A percentile compares a stretch with the other conserved stretches of the same genome.
Evolutionary conservation across 2,888 invertebrate species (phyloP).

Genomic region (Eupithecia pulchellata): DNA sequence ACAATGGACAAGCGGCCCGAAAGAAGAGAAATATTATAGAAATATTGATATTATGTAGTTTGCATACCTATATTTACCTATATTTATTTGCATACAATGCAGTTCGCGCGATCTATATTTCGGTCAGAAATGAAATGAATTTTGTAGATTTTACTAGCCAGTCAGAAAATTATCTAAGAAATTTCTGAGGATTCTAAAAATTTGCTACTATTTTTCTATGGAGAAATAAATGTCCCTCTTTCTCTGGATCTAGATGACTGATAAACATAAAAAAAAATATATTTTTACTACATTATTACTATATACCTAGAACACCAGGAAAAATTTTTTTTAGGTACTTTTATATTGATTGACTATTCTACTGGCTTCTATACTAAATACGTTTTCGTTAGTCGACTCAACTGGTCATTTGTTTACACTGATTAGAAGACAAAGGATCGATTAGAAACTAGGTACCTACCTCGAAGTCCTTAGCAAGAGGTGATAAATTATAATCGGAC

Average conservation of each 20-base stretch:
- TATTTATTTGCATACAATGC: no score
- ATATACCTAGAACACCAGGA: no score
- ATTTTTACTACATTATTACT: no score
- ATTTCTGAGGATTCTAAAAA: neutral
- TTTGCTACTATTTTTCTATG: neutral
- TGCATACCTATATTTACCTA: no score
- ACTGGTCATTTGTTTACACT: neutral
- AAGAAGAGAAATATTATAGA: neutral
- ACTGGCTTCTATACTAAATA: neutral
- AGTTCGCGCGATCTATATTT: neutral
- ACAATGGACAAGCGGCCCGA: neutral
- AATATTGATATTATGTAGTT: neutral
- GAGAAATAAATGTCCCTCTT: neutral
- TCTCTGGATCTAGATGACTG: no score
- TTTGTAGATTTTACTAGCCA: neutral
- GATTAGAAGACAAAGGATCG: constrained; percentile 38
- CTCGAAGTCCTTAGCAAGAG: constrained; percentile 27
- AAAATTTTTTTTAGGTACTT: no score
- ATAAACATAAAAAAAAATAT: no score
- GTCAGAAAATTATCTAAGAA: neutral
- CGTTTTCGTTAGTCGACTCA: neutral
- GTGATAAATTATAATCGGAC: constrained; percentile 30
- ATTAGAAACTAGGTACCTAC: constrained; percentile 49
- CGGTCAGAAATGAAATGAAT: neutral
- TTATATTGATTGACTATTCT: no score